Evolutionary conservation across 2,888 invertebrate species (phyloP), one percentile per base, ranked within the genome.

Genomic region (Platerodrilus igneus): DNA sequence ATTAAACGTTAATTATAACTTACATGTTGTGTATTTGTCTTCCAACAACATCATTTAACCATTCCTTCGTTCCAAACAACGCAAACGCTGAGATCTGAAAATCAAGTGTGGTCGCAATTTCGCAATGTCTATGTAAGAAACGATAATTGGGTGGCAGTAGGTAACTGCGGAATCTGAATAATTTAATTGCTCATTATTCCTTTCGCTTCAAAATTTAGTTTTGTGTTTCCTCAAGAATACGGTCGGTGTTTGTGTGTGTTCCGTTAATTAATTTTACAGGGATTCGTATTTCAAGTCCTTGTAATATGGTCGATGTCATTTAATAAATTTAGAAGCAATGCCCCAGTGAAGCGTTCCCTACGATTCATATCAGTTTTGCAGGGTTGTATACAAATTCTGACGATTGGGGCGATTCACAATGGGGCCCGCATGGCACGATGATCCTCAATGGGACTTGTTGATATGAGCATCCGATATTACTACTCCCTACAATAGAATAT

Each of bases 161-260:
- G 62, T 62, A 60, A 57, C 59, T 54, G 55, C 53, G 62, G 60
- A 60, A 62, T 52, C 52, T 50, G 59, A 60, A 62, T 63, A 63
- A 63, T 62, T 62, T 63, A 63, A 64, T 64, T 64, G 63, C 62
- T 63, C 63, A 63, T 64, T 64, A 64, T 63, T 57, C 61, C 60
- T 56, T 59, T 42, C 45, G 47, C 31, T 44, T 40, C 41, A 37
- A 45, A 37, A 47, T 47, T 47, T 45, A 33, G 48, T 48, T 47
- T 45, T 48, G 43, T 42, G 35, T 44, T 42, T 37, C 30, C 21
- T 31, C 28, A 33, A 42, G 30, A 38, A 41, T 36, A 36, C 25
- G 37, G 23, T 16, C 19, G 6, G 29, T 8, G 29, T 29, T 22
- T 22, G 31, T 22, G 31, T 22, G 21, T 11, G 33, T 32, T 37